phyloP scores from a whole-genome alignment of 2,797 vertebrate genomes.

The Pygocentrus nattereri region DNA sequence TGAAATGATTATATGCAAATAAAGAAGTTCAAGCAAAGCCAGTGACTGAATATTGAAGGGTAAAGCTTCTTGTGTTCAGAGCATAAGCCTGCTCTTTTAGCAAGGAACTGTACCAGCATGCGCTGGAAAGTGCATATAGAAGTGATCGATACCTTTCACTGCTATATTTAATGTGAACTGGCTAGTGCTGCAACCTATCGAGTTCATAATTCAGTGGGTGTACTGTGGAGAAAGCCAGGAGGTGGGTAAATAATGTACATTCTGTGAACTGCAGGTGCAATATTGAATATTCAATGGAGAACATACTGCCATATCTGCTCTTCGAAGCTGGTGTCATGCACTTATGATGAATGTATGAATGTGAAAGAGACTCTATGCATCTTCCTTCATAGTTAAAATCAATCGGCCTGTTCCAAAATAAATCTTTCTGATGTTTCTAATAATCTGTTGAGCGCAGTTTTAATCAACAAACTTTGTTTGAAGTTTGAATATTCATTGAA shows the following conservation, averaged over 20 bases:
- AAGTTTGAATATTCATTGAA: background rate
- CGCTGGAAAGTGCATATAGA: background rate
- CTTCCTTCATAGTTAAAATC: background rate
- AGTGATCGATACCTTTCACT: background rate
- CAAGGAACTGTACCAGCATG: background rate
- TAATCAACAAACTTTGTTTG: background rate
- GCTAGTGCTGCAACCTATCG: background rate
- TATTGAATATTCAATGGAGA: background rate
- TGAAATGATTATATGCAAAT: constrained; percentile 6
- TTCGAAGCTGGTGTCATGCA: background rate
- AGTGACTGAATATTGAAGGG: background rate
- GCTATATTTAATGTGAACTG: background rate
- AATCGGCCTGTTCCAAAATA: background rate
- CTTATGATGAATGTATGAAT: background rate
- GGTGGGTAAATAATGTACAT: background rate
- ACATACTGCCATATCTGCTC: background rate
- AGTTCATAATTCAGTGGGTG: background rate
- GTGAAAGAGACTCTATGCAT: background rate
- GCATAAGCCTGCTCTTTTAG: background rate
- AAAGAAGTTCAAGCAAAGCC: background rate
- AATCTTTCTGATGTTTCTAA: background rate
- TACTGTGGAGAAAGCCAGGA: background rate
- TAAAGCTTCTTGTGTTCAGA: background rate
- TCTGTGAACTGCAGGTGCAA: background rate
- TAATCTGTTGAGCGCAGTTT: background rate